Conservation (phyloP, 2,113 vertebrate genomes). For the Geococcyx californianus region DNA sequence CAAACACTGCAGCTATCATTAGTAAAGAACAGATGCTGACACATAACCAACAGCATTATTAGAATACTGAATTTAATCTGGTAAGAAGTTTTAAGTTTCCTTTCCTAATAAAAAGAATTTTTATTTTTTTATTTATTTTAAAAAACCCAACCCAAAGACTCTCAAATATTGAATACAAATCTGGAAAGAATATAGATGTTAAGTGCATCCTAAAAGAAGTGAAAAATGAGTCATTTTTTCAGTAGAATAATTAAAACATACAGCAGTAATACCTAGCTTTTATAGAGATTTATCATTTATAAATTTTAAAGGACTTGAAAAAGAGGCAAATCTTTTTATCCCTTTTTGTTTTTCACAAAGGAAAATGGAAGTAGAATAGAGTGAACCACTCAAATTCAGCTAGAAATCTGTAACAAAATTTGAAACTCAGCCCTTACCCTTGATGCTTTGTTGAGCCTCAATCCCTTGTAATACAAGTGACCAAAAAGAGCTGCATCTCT, state of each 20-base stretch:
- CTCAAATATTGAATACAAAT: not conserved
- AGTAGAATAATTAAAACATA: not conserved
- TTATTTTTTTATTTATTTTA: not conserved
- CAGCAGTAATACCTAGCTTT: not conserved
- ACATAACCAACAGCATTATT: not conserved
- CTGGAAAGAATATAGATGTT: not conserved
- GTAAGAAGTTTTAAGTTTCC: not conserved
- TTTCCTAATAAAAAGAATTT: not conserved
- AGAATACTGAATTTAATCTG: not conserved
- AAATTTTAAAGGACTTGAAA: not conserved
- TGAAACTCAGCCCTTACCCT: not conserved
- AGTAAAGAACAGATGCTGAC: not conserved
- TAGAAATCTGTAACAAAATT: not conserved
- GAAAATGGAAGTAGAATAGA: not conserved
- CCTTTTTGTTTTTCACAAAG: not conserved
- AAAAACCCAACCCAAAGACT: fast-evolving
- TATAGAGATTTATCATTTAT: not conserved
- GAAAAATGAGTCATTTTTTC: not conserved
- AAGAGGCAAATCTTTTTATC: not conserved
- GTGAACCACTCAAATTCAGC: not conserved
- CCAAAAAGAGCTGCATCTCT: not conserved
- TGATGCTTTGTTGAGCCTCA: not conserved
- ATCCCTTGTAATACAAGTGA: not conserved
- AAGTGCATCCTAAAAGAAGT: not conserved
- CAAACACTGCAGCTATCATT: not conserved